Evolutionary conservation across 2,113 vertebrate species (phyloP), one percentile per base, ranked within the genome.

Genomic region (Odocoileus virginianus): DNA sequence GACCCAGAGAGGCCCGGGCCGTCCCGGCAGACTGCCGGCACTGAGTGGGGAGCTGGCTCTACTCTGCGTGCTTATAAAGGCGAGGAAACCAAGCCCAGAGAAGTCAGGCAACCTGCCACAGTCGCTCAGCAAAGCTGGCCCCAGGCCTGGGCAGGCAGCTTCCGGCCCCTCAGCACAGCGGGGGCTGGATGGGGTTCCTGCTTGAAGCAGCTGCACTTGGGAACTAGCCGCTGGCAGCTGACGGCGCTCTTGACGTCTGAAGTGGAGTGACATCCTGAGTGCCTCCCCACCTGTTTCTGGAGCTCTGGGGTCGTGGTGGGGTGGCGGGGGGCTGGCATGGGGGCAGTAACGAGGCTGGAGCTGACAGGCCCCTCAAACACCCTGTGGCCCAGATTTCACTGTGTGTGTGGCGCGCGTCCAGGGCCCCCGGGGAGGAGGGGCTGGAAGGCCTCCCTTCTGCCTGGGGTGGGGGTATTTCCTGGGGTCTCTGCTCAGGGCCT

Each of bases 111-210:
- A 8, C 4, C 92, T 27, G n/a, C 61, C 45, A 28, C 2, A 4
- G 64, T 25, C 5, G 19, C 33, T 43, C 55, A 1, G 36, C 10
- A 23, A 27, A 50, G 78, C 47, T 4, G 52, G 83, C 9, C 27
- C 40, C 43, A 19, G 33, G 27, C 61, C 14, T 3, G 8, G 87
- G 43, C 52, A 16, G 16, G 60, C 40, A 4, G 74, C 43, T 15
- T 50, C 5, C 0, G 4, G 25, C 43, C 83, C 50, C 76, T 50
- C 16, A 11, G n/a, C 1, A 23, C 6, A 25, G 67, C 36, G 4
- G 0, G 6, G 19, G 82, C 47, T 71, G 1, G 8, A 14, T 47
- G 33, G 45, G 0, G 5, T 5, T 45, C 43, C 36, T 0, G 1
- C 36, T 7, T 6, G 74, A 81, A 79, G 33, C 19, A 28, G 33